Base-by-base conservation (phyloP, 2,888 invertebrate genomes). In the Leucozona laternaria region DNA sequence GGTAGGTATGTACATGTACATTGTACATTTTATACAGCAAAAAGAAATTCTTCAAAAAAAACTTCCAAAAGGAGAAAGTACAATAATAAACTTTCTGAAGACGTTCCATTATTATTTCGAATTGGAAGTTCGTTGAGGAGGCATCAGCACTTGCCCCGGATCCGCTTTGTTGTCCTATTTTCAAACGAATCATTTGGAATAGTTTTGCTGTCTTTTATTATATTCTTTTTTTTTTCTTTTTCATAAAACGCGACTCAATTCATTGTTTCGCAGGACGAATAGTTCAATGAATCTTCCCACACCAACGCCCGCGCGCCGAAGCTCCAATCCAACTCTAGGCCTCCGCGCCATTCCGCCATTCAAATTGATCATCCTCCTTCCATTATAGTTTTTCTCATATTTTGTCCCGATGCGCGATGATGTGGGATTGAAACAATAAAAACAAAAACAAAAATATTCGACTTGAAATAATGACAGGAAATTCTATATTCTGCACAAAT, bases 31-130 rank as follows among this genome's bases (percentile, higher is more conserved):
- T 20, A 17, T 17, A 45, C 45, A 8, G 37, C 25, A 25, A 43
- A 31, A 43, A 48, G 40, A 60, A 60, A 62, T 25, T 68, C 68
- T 53, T 68, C 31, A 57, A 68, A 25, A 25, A 64, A 79, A 68
- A 70, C 68, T 37, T 53, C 25, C 50, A 66, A 43, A 64, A 20
- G 64, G 53, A 20, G n/a, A 60, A 60, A 53, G 53, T 53, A 68
- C 53, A 53, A 68, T 68, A 57, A 17, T 60, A 85, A 80, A 71
- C 45, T 80, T 80, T 85, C 66, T 15, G 53, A 68, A 83, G 80
- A 62, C 80, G 62, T 85, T 80, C 73, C 85, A 80, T 77, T 77
- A 72, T 80, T 73, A 79, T 80, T 85, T 80, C 68, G 72, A 80
- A 80, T 85, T 78, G 80, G 25, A 78, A 78, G 68, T 73, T 73